Evolutionary conservation across 2,113 vertebrate species (phyloP), one percentile per base, ranked within the genome.

Genomic region (Glaucomys volans): DNA sequence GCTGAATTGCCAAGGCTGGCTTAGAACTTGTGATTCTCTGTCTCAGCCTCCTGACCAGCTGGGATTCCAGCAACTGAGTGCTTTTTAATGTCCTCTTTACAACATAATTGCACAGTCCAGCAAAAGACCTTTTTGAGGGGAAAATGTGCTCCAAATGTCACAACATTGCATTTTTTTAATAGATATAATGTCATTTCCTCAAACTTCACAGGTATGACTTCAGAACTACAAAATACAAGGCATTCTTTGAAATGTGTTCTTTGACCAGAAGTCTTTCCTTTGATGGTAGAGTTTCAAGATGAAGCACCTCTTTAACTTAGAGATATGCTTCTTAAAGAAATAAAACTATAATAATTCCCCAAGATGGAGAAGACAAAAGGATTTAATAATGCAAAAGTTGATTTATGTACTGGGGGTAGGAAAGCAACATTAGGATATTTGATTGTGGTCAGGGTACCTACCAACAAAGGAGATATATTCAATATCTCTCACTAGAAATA

Each of bases 311-410:
- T 75, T 82, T 90, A 64, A 42, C 35, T 54, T 57, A 67, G 66
- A 28, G 6, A 54, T 86, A 67, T 77, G 13, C 72, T 96, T 96
- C 85, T 93, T 93, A 86, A 89, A 95, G 74, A 64, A 81, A n/a
- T 37, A 90, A n/a, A 18, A 28, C 37, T 66, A 64, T 67, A 22
- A 94, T 13, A 85, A 72, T 83, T 69, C 42, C 42, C 20, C 37
- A 75, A 64, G 28, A 69, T 37, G 54, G 57, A 80, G 47, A 88
- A 91, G 81, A 59, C 52, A 57, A 66, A 77, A 54, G 44, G 40
- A 17, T 59, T 2, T 42, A 59, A 28, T 67, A 54, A 47, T 54
- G 37, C 16, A 40, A 57, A 59, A 37, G 20, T 20, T 37, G 62
- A 17, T 3, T 80, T 82, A 24, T 91, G 30, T 42, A 62, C 16